These are phyloP conservation scores for Myotis findleyi DNA, from an alignment of 2,797 vertebrate genomes.

Conservation along the genomic window DNA sequence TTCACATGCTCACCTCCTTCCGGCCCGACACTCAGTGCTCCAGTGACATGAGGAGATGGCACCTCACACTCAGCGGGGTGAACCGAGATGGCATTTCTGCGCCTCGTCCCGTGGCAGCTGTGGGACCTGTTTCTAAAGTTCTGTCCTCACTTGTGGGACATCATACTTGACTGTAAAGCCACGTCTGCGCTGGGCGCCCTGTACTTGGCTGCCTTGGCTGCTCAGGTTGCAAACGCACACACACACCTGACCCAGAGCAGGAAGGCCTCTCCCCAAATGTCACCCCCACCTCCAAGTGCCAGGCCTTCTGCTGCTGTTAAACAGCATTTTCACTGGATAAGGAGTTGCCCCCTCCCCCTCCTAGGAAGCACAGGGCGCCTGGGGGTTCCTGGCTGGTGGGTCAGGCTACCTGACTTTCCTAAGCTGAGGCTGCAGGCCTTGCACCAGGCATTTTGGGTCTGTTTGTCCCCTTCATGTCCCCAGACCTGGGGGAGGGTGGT, in stretches of 20 bases:
- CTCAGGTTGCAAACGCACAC: background rate
- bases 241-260: background rate
- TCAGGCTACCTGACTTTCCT: background rate
- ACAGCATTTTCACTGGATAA: background rate
- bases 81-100: background rate
- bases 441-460: background rate
- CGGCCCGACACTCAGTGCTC: background rate
- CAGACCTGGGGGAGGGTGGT: background rate
- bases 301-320: background rate
- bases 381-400: background rate
- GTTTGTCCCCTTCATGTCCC: background rate
- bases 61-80: background rate
- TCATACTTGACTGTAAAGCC: background rate
- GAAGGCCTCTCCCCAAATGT: background rate
- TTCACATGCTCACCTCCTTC: background rate
- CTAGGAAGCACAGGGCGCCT: background rate
- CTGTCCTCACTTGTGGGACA: background rate
- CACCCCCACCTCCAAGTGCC: background rate
- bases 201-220: background rate
- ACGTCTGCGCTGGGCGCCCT: rapidly evolving
- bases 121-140: background rate
- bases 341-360: too few species aligned
- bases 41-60: background rate
- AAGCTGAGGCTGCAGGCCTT: background rate
- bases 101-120: background rate